Base-by-base conservation (phyloP, 2,888 invertebrate species). In the Sphaerophoria taeniata region DNA sequence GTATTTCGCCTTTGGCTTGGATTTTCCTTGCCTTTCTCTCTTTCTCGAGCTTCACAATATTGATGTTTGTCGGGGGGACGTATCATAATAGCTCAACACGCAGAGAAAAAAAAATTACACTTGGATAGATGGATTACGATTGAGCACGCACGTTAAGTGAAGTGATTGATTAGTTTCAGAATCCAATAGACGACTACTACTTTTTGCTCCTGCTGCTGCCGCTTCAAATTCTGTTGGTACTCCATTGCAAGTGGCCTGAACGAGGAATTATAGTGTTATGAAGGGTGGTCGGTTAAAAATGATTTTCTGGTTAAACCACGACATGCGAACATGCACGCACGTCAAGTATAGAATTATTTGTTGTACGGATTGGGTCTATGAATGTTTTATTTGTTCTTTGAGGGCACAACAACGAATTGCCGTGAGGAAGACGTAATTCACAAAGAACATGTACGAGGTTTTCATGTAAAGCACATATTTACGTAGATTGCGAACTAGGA, bases 111-210 rank as follows among this genome's bases (percentile, higher is more conserved):
- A 34, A 67, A 73, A 72, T 67, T 77, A 77, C 82, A 73, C 67
- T 39, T 39, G 75, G 61, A 76, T 75, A 73, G 85, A 85, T 81
- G 81, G 73, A 85, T 85, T 80, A 85, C 85, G 58, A 73, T 73
- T 77, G 80, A 65, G 70, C 80, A 85, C 85, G 85, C 76, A 85
- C 70, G 76, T 51, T 24, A 24, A 24, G 24, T 24, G 24, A 70
- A 85, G 63, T 85, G 85, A 85, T 85, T 85, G 80, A 81, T 85
- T 85, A 71, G 70, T 67, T 60, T 67, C 34, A 43, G 74, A 75
- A 67, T 75, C 33, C 24, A 53, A 67, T 71, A 53, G 55, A 71
- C 71, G 51, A 2, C 36, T 7, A 71, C 71, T 67, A 2, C 36
- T 7, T 24, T 0, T 6, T 4, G 11, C 12, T 11, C 12, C 43